Percentiles rank a stretch among this genome's conserved stretches.
phyloP scores from a whole-genome alignment of 2,113 vertebrate species.

The Chlamydotis undulata region DNA sequence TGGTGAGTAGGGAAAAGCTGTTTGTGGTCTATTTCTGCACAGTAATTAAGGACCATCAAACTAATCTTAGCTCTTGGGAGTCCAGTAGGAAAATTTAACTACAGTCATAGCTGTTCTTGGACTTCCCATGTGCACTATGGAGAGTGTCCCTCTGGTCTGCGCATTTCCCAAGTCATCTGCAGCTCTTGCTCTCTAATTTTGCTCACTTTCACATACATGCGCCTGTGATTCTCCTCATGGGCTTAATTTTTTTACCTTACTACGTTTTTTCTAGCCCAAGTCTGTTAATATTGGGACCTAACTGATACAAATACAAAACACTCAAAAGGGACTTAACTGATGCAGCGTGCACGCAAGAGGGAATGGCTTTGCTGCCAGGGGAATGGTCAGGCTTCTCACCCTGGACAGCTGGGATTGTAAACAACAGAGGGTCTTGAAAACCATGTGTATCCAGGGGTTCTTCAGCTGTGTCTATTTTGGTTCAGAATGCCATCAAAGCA shows the following conservation, averaged over 20 bases:
- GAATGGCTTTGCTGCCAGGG: not conserved
- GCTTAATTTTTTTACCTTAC: not conserved
- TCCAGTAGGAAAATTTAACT: not conserved
- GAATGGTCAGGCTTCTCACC: not conserved
- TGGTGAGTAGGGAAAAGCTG: not conserved
- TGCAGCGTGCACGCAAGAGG: accelerated
- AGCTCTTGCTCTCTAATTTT: not conserved
- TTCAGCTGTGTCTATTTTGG: not conserved
- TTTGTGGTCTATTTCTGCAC: not conserved
- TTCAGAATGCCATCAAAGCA: not conserved
- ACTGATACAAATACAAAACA: accelerated
- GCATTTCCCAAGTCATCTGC: not conserved
- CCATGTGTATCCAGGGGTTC: accelerated
- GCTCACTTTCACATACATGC: not conserved
- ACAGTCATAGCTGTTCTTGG: accelerated
- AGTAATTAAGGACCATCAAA: not conserved
- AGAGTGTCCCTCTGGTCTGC: not conserved
- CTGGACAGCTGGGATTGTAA: not conserved
- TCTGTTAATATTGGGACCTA: not conserved
- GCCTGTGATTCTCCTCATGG: not conserved
- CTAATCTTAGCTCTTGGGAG: not conserved
- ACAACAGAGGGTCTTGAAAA: not conserved
- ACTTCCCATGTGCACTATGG: accelerated
- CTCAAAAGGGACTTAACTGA: not conserved
- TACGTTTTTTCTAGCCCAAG: not conserved